Evolutionary conservation across 2,888 invertebrate genomes (phyloP), one percentile per base, ranked within the genome.

Genomic region (Urechis unicinctus): DNA sequence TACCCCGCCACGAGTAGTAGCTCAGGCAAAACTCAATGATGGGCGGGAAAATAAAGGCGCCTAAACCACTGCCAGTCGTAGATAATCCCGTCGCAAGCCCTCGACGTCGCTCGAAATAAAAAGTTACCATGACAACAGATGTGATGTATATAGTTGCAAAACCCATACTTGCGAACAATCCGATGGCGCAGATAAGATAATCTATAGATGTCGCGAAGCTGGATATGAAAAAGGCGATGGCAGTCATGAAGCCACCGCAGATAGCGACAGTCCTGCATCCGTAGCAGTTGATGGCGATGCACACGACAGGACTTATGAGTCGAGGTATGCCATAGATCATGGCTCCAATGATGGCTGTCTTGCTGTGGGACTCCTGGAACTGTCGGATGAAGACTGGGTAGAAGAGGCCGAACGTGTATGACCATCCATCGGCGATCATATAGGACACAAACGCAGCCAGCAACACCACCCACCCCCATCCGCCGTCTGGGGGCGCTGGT

Each of bases 51-150:
- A 58, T 51, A 30, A 68, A 56, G 3, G 63, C 59, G n/a, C 68
- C 68, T 6, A 67, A 50, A 1, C 69, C 68, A 22, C 66, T 65
- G 17, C 68, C 68, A n/a, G 63, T 60, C 9, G 65, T 62, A 6
- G 67, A 65, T 6, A 68, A 48, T 2, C 66, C 68, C 1, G 61
- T 64, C 1, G 63, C 65, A 17, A 65, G 51, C 9, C 65, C 65
- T 50, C 65, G 55, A 4, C 59, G 43, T 30, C 60, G 56, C 51
- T 65, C 64, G 52, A 66, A 66, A 44, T 66, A 61, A 41, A 48
- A 55, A 9, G 64, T 63, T 21, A 66, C 66, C 2, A 57, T 55
- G 25, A 66, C 48, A 28, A 62, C 28, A 9, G 64, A 31, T 22
- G 64, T 46, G n/a, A 66, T 45, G 50, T 61, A 65, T 5, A 56